Percentiles rank a stretch among this genome's conserved stretches.
Evolutionary conservation across 1,140 invertebrate species (phyloP).

Genomic region (Drosophila kepulauana): DNA sequence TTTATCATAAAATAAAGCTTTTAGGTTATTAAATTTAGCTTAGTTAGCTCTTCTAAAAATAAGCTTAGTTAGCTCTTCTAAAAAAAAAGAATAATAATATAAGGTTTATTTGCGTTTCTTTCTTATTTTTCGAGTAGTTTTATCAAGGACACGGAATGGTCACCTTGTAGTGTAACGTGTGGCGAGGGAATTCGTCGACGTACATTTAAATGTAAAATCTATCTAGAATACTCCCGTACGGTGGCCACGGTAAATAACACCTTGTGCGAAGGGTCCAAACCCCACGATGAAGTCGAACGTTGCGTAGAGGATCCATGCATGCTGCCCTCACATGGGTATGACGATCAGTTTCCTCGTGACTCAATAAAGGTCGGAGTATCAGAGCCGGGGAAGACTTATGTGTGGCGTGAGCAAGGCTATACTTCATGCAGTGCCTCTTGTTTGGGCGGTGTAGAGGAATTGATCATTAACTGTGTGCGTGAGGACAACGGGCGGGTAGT

Average conservation of each 20-base stretch:
- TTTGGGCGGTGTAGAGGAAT: slow-evolving; percentile 95
- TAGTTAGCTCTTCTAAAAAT: too few relatives aligned
- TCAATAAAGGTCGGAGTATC: slow-evolving; percentile 86
- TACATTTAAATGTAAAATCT: slow-evolving; percentile 96
- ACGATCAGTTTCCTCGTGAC: slow-evolving; percentile 87
- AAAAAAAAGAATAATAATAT: too few relatives aligned
- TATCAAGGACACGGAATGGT: slow-evolving; percentile 91
- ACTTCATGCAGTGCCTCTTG: slow-evolving; percentile 97
- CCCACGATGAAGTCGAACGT: slow-evolving; percentile 91
- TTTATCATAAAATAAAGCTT: too few relatives aligned
- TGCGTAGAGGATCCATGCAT: slow-evolving; percentile 92
- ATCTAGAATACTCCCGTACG: slow-evolving; percentile 94
- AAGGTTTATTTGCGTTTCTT: neutral
- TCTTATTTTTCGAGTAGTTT: slow-evolving; percentile 80
- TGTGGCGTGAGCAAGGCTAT: slow-evolving; percentile 93
- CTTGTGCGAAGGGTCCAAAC: slow-evolving; percentile 94
- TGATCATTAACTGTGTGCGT: slow-evolving; percentile 95
- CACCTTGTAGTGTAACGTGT: slow-evolving; percentile 94
- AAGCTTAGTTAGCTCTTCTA: too few relatives aligned
- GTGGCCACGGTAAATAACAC: slow-evolving; percentile 94
- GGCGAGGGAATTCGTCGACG: slow-evolving; percentile 93
- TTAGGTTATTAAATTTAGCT: too few relatives aligned
- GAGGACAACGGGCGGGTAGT: slow-evolving; percentile 94
- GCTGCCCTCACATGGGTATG: slow-evolving; percentile 86
- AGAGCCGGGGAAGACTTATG: slow-evolving; percentile 90